Evolutionary conservation across 2,113 vertebrate species (phyloP), one percentile per base, ranked within the genome.

Genomic region (Nesogale talazaci): DNA sequence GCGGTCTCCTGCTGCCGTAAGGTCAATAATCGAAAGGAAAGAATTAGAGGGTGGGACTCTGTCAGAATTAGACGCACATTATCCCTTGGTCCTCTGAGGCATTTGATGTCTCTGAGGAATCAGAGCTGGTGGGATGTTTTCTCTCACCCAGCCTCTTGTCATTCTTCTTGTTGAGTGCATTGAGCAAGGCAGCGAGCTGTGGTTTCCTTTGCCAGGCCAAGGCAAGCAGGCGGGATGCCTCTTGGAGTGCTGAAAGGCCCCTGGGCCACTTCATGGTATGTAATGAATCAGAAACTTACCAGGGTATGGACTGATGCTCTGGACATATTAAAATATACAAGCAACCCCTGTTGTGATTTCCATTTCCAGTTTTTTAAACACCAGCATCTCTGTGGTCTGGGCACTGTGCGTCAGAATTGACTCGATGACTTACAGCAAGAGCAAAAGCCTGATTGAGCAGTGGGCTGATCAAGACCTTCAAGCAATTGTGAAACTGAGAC

Each of bases 151-250:
- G 89, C 27, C 63, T 93, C 95, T 72, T 79, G 92, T 76, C 3
- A 34, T 92, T 92, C 93, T 90, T 92, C 94, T 95, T 72, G 29
- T 83, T 93, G 76, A 96, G 95, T 38, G 83, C 38, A 9, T 83
- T 42, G 94, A 95, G 96, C n/a, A 72, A 90, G 94, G 97, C 93
- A 96, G 90, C 79, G 96, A 95, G 92, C 36, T 97, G 97, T 93
- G 97, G 97, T 97, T 98, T 98, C 42, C 94, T 86, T 19, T 83
- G 89, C 27, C 92, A 95, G 91, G 97, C 97, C 98, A 98, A 98
- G 0, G 85, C 97, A 98, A 98, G 97, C 97, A 97, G 88, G 96
- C 36, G 4, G 75, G 46, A 36, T 52, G 92, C 87, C 95, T 89
- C 94, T 83, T 27, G 76, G 95, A 95, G 96, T 92, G 96, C 96